Evolutionary conservation across 1,140 invertebrate species (phyloP), one percentile per base, ranked within the genome.

Genomic region (Pseudoatta argentina): DNA sequence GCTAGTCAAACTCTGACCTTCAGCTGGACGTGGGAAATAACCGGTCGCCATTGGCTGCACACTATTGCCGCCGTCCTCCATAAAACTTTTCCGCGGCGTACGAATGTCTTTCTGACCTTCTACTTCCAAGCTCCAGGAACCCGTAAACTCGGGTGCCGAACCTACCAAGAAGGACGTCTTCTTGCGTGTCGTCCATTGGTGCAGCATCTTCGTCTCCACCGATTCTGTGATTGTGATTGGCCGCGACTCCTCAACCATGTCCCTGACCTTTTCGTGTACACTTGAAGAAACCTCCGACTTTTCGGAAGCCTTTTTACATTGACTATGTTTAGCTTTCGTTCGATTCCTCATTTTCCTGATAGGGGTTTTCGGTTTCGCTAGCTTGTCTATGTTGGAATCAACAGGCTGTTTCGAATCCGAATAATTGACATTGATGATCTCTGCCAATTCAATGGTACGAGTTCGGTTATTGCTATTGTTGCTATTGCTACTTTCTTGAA

Each of bases 1-100:
- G 75, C 96, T 97, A 5, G 96, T 96, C 12, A 98, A 93, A 92
- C 96, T 97, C 94, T 98, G 97, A 3, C 97, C 97, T 92, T 97
- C 96, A 51, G 94, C 94, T 18, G 97, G 97, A 86, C 95, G 95
- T 4, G 96, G 96, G 92, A 97, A 97, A 91, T 95, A 96, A 55
- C 96, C 96, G 4, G 96, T 96, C 0, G 96, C 95, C 94, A 97
- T 96, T 4, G 96, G 96, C 21, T 95, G 91, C 12, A 96, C 94
- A 53, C 95, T 96, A 89, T 92, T 95, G n/a, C 96, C 95, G 39
- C 96, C 96, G 92, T 96, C 96, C 91, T 97, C 96, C 90, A 97
- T 96, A 69, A 97, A 96, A 64, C 96, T 96, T 76, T 96, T 96
- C n/a, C 95, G 96, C 7, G 95, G 94, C 24, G 94, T 95, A 86